Percentiles rank a stretch among this genome's conserved stretches.
phyloP scores from a whole-genome alignment of 2,797 vertebrate genomes.

The Iguana delicatissima region DNA sequence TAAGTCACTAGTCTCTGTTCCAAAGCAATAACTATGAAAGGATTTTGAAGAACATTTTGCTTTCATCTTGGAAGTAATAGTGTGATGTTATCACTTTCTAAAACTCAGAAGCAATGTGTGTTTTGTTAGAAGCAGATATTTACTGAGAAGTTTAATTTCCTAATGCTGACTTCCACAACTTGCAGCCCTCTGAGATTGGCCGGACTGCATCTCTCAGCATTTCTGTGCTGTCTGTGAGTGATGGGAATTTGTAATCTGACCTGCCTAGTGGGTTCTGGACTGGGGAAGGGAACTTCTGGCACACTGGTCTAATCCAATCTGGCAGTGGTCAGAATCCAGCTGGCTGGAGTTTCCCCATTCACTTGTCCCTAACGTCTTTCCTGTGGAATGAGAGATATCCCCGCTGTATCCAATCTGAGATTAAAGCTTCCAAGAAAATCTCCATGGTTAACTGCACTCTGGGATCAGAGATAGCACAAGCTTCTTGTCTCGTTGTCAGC shows the following conservation, averaged over 20 bases:
- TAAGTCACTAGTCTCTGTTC: conserved; percentile 53
- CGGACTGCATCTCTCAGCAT: not conserved
- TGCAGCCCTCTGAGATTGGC: no score
- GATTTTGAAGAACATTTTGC: conserved; percentile 65
- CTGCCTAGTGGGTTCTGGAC: not conserved
- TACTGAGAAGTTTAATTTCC: conserved; percentile 62
- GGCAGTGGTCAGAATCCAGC: not conserved
- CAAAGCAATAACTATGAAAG: conserved; percentile 58
- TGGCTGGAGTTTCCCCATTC: not conserved
- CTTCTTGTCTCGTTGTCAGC: not conserved
- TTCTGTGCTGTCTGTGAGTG: not conserved
- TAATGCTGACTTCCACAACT: not conserved
- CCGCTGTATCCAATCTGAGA: not conserved
- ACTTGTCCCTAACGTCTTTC: no score
- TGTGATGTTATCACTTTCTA: conserved; percentile 63
- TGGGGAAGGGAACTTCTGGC: not conserved
- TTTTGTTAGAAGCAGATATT: conserved; percentile 66
- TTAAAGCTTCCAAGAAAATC: not conserved
- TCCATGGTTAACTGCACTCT: not conserved
- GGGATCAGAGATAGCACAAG: not conserved
- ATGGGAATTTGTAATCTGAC: not conserved
- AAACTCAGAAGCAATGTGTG: conserved; percentile 60
- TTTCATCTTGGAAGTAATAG: conserved; percentile 66
- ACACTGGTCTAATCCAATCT: not conserved
- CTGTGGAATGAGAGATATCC: not conserved